These are phyloP conservation scores for Caerostris darwini DNA, from an alignment of 1,140 invertebrate genomes.

Conservation along the genomic window DNA sequence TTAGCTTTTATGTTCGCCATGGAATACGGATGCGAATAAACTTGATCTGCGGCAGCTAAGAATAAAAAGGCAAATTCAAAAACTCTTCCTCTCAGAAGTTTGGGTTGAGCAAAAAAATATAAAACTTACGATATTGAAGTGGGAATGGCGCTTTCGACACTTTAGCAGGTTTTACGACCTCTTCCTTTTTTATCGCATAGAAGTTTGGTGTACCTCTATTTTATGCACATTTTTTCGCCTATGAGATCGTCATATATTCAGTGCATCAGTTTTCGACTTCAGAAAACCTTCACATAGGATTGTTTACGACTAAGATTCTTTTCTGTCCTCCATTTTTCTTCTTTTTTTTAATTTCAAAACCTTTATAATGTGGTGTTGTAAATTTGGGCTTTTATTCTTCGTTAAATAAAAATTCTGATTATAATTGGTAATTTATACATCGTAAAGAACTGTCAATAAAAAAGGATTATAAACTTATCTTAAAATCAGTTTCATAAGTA, in stretches of 20 bases:
- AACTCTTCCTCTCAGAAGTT: conserved; percentile 33
- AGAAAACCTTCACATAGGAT: not conserved
- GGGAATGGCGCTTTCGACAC: conserved; percentile 75
- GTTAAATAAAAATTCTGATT: too few relatives aligned
- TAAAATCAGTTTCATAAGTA: too few relatives aligned
- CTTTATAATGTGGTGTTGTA: not conserved
- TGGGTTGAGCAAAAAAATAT: conserved; percentile 50
- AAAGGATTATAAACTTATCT: too few relatives aligned
- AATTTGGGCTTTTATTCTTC: not conserved
- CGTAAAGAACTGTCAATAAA: too few relatives aligned
- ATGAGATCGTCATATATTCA: conserved; percentile 33
- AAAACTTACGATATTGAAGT: conserved; percentile 76
- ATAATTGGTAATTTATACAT: too few relatives aligned
- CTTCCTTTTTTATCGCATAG: conserved; percentile 69
- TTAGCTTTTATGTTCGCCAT: conserved; percentile 75
- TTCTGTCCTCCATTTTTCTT: not conserved
- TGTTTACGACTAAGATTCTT: conserved; percentile 25
- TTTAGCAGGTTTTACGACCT: conserved; percentile 74
- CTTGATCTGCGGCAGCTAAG: conserved; percentile 67
- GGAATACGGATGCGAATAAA: conserved; percentile 73
- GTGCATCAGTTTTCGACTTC: not conserved
- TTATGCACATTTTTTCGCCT: conserved; percentile 73
- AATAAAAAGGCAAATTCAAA: conserved; percentile 78
- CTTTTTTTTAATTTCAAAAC: not conserved
- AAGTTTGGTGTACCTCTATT: conserved; percentile 42